Conservation (phyloP, 2,797 vertebrate genomes). For the Numenius phaeopus region DNA sequence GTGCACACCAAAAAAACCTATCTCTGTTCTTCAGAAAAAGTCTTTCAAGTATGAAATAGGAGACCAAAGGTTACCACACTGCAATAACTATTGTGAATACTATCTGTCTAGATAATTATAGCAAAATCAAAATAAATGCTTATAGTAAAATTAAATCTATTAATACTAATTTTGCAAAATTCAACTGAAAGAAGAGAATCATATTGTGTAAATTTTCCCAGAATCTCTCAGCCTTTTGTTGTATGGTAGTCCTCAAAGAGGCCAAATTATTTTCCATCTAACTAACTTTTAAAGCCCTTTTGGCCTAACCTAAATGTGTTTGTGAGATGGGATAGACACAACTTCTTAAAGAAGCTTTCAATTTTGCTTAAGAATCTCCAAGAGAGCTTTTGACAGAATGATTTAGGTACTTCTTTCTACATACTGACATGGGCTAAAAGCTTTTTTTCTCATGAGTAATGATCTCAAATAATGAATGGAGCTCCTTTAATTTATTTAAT, state of each 20-base stretch:
- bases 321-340: not conserved
- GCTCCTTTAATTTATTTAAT: too few species aligned
- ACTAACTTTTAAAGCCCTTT: not conserved
- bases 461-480: not conserved
- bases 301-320: not conserved
- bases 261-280: not conserved
- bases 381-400: not conserved
- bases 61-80: not conserved
- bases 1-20: not conserved
- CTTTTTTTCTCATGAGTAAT: not conserved
- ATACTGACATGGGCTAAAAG: not conserved
- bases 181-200: not conserved
- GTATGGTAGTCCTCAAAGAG: not conserved
- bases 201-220: not conserved
- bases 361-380: not conserved
- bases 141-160: not conserved
- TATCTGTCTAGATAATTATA: constrained; percentile 2
- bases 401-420: not conserved
- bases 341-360: not conserved
- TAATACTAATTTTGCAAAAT: not conserved
- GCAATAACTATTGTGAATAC: not conserved
- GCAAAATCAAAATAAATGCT: not conserved
- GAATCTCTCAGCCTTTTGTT: not conserved
- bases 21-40: not conserved
- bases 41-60: not conserved